Percentiles rank a stretch among this genome's conserved stretches.
Evolutionary conservation across 2,113 vertebrate genomes (phyloP).

Genomic region (Atlantisia rogersi): DNA sequence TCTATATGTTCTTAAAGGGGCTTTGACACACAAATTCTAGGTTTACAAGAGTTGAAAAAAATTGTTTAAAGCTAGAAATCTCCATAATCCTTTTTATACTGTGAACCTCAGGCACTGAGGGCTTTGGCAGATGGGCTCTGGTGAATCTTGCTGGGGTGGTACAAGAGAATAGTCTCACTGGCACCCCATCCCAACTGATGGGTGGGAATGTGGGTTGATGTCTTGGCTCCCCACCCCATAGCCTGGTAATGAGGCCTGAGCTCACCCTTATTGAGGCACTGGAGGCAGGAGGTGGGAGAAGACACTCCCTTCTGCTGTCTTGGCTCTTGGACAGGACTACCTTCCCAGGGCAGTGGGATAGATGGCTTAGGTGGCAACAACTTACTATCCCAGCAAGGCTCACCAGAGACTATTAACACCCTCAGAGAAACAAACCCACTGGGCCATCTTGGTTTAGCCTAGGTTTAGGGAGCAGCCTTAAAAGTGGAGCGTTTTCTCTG

Average conservation of each 20-base stretch:
- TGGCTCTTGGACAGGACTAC: accelerated
- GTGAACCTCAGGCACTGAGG: not conserved
- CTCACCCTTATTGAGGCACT: accelerated
- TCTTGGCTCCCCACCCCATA: not conserved
- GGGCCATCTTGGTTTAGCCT: not conserved
- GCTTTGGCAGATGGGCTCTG: not conserved
- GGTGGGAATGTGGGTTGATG: not conserved
- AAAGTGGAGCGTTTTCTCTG: not conserved
- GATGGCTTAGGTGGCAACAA: not conserved
- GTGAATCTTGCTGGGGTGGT: not conserved
- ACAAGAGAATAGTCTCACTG: not conserved
- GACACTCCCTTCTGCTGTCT: not conserved
- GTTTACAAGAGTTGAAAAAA: constrained; percentile 8
- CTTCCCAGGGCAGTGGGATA: not conserved
- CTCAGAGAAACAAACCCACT: not conserved
- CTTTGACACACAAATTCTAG: not conserved
- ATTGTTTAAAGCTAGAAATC: constrained; percentile 29
- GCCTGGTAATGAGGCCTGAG: not conserved
- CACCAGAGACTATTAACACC: not conserved
- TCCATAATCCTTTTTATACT: not conserved
- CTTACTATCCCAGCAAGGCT: not conserved
- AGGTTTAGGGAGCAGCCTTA: not conserved
- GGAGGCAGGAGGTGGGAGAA: not conserved
- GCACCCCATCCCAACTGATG: not conserved
- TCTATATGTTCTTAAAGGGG: not conserved